Evolutionary conservation across 2,888 invertebrate genomes (phyloP).

Genomic region (Ypsolopha scabrella): DNA sequence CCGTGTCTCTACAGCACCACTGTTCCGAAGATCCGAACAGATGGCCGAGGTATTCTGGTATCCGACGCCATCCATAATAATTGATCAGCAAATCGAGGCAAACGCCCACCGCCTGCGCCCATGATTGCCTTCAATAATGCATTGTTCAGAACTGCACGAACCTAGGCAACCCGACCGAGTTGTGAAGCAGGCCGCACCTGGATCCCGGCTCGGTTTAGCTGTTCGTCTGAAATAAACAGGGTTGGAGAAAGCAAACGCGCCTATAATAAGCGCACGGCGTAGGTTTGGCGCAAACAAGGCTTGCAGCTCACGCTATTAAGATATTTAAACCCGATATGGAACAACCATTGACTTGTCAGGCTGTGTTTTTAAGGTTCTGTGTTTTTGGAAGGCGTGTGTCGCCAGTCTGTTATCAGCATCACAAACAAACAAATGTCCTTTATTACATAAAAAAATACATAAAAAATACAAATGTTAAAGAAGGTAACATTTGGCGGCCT

Average conservation of each 20-base stretch:
- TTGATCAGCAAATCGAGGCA: slow-evolving; percentile 52
- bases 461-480: too few relatives aligned
- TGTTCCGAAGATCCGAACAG: slow-evolving; percentile 12
- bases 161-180: slow-evolving; percentile 26
- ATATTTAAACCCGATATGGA: slow-evolving; percentile 39
- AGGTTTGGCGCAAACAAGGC: slow-evolving; percentile 42
- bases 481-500: too few relatives aligned
- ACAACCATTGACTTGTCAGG: slow-evolving; percentile 25
- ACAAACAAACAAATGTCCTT: too few relatives aligned
- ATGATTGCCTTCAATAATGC: slow-evolving; percentile 58
- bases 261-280: slow-evolving; percentile 29
- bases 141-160: slow-evolving; percentile 40
- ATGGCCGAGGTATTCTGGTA: slow-evolving; percentile 15
- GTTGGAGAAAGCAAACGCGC: slow-evolving; percentile 2
- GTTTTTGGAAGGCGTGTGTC: background rate
- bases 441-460: too few relatives aligned
- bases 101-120: slow-evolving; percentile 42
- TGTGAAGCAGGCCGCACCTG: slow-evolving; percentile 9
- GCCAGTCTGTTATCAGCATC: too few relatives aligned
- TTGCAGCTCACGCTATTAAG: slow-evolving; percentile 50
- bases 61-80: slow-evolving; percentile 31
- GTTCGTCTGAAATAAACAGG: slow-evolving; percentile 15
- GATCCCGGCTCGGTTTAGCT: slow-evolving; percentile 7
- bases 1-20: background rate
- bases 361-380: slow-evolving; percentile 32